phyloP scores from a whole-genome alignment of 1,140 invertebrate genomes.

The Apis dorsata region DNA sequence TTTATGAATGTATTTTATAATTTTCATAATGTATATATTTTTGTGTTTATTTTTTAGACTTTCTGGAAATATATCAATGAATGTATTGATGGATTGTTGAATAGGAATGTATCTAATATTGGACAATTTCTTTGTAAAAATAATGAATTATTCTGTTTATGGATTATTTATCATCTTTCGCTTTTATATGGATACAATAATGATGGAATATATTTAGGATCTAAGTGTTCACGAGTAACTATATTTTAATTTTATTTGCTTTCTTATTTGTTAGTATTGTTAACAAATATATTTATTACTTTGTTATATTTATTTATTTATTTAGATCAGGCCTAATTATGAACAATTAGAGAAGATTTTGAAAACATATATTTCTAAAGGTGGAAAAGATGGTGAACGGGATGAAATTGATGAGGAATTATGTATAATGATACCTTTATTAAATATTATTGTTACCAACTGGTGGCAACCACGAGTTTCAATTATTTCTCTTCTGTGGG shows the following conservation, averaged over 20 bases:
- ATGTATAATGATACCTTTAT: slow-evolving; percentile 72
- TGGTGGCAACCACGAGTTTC: slow-evolving; percentile 76
- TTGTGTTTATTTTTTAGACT: slow-evolving; percentile 59
- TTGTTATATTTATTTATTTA: not conserved
- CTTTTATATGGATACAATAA: slow-evolving; percentile 72
- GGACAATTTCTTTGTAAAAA: slow-evolving; percentile 67
- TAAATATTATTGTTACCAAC: slow-evolving; percentile 73
- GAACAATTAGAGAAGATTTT: slow-evolving; percentile 74
- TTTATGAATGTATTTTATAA: not conserved
- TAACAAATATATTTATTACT: not conserved
- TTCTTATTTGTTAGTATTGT: no score
- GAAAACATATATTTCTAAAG: slow-evolving; percentile 73
- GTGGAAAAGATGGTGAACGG: slow-evolving; percentile 72
- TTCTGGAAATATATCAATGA: slow-evolving; percentile 77
- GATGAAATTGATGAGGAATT: slow-evolving; percentile 77
- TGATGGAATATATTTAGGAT: slow-evolving; percentile 68
- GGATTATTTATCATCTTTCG: slow-evolving; percentile 75
- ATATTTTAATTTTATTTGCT: slow-evolving; percentile 22
- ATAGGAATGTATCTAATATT: slow-evolving; percentile 40
- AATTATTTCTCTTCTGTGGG: slow-evolving; percentile 76
- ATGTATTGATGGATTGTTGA: slow-evolving; percentile 64
- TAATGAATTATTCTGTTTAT: slow-evolving; percentile 74
- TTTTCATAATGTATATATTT: not conserved
- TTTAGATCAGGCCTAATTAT: slow-evolving; percentile 67
- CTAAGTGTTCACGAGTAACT: slow-evolving; percentile 60